phyloP scores from a whole-genome alignment of 2,797 vertebrate species.

The Sebastes aleutianus region DNA sequence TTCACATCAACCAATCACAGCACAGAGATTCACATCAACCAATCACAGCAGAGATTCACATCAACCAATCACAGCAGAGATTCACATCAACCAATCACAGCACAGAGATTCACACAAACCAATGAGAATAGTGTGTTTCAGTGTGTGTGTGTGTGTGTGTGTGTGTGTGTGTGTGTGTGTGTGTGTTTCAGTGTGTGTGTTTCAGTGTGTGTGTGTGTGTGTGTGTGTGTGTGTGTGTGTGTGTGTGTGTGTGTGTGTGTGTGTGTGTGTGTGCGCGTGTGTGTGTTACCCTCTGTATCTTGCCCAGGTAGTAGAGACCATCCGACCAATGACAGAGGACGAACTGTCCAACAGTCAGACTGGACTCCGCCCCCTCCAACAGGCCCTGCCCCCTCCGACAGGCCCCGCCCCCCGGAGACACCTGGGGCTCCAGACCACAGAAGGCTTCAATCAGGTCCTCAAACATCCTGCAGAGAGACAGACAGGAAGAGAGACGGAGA shows the following conservation, averaged over 20 bases:
- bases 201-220: background rate
- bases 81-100: background rate
- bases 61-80: no score
- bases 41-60: background rate
- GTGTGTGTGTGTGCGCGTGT: background rate
- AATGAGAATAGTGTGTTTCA: background rate
- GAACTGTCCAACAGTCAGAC: slow-evolving; percentile 90
- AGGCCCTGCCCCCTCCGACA: slow-evolving; percentile 21
- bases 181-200: background rate
- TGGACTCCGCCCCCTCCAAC: slow-evolving; percentile 79
- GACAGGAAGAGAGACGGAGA: background rate
- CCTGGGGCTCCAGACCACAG: slow-evolving; percentile 61
- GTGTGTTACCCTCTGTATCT: slow-evolving; percentile 88
- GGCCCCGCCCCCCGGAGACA: background rate
- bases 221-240: no score
- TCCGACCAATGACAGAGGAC: slow-evolving; percentile 97
- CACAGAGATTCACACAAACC: background rate
- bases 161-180: background rate
- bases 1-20: slow-evolving; percentile 16
- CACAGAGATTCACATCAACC: background rate
- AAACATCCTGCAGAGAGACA: slow-evolving; percentile 51
- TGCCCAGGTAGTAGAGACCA: slow-evolving; percentile 95
- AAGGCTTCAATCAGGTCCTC: slow-evolving; percentile 59
- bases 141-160: background rate
- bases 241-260: no score